Conservation (phyloP, 1,140 invertebrate species). For the Mylabris phalerata region DNA sequence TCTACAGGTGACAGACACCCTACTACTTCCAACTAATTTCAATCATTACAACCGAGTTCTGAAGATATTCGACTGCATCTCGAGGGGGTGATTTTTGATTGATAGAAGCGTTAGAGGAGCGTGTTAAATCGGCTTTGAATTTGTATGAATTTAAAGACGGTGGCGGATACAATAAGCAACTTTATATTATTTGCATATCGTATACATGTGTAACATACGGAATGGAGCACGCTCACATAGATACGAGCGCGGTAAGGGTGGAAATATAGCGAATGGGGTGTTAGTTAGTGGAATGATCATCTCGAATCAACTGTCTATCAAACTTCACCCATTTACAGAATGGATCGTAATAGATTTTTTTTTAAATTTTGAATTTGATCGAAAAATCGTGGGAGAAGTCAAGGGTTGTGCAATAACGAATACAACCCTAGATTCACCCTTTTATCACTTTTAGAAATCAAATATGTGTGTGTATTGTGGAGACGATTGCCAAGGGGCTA, state of each 20-base stretch:
- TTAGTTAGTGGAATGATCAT: conserved; percentile 9
- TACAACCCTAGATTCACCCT: too few species aligned
- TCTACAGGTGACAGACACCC: conserved; percentile 15
- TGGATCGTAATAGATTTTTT: too few species aligned
- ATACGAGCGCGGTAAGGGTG: not conserved
- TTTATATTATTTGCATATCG: conserved; percentile 13
- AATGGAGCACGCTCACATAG: conserved; percentile 6
- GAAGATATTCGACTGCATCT: not conserved
- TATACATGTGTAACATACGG: not conserved
- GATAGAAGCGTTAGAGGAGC: not conserved
- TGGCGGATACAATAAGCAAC: conserved; percentile 7
- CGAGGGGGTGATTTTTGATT: not conserved
- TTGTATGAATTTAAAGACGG: conserved; percentile 1
- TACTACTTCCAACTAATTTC: not conserved
- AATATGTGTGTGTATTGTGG: too few species aligned
- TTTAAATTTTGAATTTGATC: too few species aligned
- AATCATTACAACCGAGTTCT: not conserved
- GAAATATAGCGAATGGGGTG: conserved; percentile 1
- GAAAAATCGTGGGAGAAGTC: too few species aligned
- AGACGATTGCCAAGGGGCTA: not conserved
- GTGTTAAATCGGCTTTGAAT: conserved; percentile 1
- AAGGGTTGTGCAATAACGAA: too few species aligned
- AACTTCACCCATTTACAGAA: not conserved
- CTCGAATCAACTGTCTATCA: conserved; percentile 14
- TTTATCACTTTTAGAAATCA: too few species aligned